Conservation (phyloP, 2,888 invertebrate species). For the Deilephila porcellus region DNA sequence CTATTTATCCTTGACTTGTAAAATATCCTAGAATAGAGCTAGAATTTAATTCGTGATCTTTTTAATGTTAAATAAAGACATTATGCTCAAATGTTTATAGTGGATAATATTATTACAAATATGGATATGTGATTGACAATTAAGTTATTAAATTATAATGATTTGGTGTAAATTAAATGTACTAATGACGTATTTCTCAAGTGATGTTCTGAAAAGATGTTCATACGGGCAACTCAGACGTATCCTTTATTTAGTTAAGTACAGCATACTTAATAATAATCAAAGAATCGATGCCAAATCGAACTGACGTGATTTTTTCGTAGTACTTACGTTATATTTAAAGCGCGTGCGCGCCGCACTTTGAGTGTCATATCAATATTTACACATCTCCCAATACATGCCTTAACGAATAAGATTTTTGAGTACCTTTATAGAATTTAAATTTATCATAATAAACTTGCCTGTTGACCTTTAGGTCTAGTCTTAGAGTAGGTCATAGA, state of each 20-base stretch:
- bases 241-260: not conserved
- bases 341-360: not conserved
- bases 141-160: not conserved
- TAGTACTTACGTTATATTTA: not conserved
- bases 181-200: not conserved
- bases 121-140: not conserved
- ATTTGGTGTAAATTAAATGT: not conserved
- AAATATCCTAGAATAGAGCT: conserved; percentile 6
- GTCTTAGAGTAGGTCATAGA: not conserved
- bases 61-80: conserved; percentile 11
- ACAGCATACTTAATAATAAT: not conserved
- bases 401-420: not conserved
- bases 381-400: not conserved
- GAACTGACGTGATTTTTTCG: not conserved
- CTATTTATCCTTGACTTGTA: not conserved
- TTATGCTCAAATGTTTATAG: conserved; percentile 24
- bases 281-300: conserved; percentile 11
- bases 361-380: not conserved
- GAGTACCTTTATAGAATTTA: not conserved
- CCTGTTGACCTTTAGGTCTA: not conserved
- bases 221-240: not conserved
- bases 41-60: conserved; percentile 15
- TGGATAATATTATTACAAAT: not conserved
- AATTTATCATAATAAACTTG: not conserved
- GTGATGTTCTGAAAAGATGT: not conserved